Evolutionary conservation across 2,797 vertebrate species (phyloP).

Genomic region (Sebastes oblongus): DNA sequence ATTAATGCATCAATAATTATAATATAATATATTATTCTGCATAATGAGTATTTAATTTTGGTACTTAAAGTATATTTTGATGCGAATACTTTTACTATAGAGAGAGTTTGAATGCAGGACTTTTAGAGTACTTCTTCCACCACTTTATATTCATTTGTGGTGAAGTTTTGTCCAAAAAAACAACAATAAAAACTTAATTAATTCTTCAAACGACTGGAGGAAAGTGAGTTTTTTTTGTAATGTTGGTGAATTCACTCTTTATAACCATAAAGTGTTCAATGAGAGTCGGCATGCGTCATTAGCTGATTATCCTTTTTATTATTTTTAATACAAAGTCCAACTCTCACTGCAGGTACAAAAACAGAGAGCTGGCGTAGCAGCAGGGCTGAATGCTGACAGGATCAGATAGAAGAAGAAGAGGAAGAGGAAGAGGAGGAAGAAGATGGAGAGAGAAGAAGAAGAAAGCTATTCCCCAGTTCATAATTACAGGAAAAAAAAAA

Average conservation of each 20-base stretch:
- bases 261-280: neutral
- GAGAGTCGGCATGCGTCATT: neutral
- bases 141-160: neutral
- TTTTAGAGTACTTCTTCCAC: too few relatives aligned
- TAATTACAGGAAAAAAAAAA: slow-evolving; percentile 40
- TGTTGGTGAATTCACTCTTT: neutral
- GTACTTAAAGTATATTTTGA: too few relatives aligned
- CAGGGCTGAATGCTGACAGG: slow-evolving; percentile 55
- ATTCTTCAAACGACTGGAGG: neutral
- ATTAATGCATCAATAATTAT: too few relatives aligned
- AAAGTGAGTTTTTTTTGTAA: neutral
- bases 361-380: slow-evolving; percentile 70
- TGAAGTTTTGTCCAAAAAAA: neutral
- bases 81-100: fast-evolving
- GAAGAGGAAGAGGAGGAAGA: neutral
- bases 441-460: neutral
- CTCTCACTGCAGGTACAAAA: slow-evolving; percentile 74
- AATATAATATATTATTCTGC: too few relatives aligned
- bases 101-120: too few relatives aligned
- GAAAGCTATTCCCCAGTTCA: slow-evolving; percentile 45
- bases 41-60: too few relatives aligned
- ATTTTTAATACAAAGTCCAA: slow-evolving; percentile 75
- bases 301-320: slow-evolving; percentile 67
- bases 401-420: slow-evolving; percentile 11
- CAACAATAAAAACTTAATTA: neutral